These are phyloP conservation scores for Agrilus mali DNA, from an alignment of 2,888 invertebrate species.

Conservation along the genomic window DNA sequence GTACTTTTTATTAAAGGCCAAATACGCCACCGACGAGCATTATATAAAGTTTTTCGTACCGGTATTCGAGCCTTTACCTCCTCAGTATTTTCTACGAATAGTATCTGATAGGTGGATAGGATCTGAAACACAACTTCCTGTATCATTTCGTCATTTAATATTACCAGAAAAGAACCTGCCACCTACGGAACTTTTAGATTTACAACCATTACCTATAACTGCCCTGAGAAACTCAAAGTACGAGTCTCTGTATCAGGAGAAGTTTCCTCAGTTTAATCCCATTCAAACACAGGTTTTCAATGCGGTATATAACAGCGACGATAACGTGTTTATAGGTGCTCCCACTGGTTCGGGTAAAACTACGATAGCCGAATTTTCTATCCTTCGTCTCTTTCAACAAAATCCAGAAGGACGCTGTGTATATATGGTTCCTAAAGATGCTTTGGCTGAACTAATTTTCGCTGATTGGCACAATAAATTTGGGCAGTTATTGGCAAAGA, in stretches of 20 bases:
- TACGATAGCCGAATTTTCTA: slow-evolving; percentile 91
- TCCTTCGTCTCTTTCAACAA: slow-evolving; percentile 71
- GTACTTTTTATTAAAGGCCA: slow-evolving; percentile 82
- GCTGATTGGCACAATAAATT: slow-evolving; percentile 89
- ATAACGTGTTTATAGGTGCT: slow-evolving; percentile 93
- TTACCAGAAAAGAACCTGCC: slow-evolving; percentile 97
- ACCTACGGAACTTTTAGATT: slow-evolving; percentile 90
- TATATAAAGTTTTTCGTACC: slow-evolving; percentile 96
- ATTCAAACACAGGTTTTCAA: slow-evolving; percentile 99
- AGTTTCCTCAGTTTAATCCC: slow-evolving; percentile 91
- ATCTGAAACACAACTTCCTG: slow-evolving; percentile 90
- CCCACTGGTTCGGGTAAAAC: slow-evolving; percentile 89
- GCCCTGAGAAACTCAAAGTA: slow-evolving; percentile 80
- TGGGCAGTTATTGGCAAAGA: slow-evolving; percentile 62
- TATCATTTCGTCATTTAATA: slow-evolving; percentile 93
- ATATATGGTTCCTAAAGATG: slow-evolving; percentile 85
- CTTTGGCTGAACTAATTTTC: slow-evolving; percentile 80
- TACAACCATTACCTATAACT: slow-evolving; percentile 91
- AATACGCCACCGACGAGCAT: slow-evolving; percentile 91
- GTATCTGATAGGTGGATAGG: slow-evolving; percentile 90
- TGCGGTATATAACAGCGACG: slow-evolving; percentile 95
- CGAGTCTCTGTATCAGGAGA: slow-evolving; percentile 73
- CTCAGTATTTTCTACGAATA: slow-evolving; percentile 90
- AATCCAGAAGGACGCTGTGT: slow-evolving; percentile 75
- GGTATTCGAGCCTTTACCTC: slow-evolving; percentile 95